Base-by-base conservation (phyloP, 2,797 vertebrate species). In the Furcifer pardalis region DNA sequence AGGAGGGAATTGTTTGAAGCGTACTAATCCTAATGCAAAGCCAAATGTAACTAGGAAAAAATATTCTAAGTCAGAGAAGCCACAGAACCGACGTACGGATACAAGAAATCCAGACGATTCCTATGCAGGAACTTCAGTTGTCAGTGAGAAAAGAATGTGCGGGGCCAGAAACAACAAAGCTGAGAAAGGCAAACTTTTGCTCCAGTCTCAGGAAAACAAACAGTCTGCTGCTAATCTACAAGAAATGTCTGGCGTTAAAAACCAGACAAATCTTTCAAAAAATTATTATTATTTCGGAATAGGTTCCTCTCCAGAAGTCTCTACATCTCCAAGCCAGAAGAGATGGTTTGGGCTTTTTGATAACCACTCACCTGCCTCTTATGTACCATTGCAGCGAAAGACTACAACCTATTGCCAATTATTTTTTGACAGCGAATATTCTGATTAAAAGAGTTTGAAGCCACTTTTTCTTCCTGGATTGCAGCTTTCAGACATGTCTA, bases 361-460 rank as follows among this genome's bases (percentile, higher is more conserved):
- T n/a, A 68, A 42, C 37, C 32, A 84, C 8, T 17, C 79, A 2
- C 0, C 1, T 37, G 66, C 82, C 32, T 59, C 1, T 27, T 37
- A 7, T 8, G 7, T 0, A 0, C 83, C 91, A 66, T 13, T 62
- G 72, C 84, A 81, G 79, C 90, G 91, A 77, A 90, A 72, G 60
- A 44, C 15, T 0, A 56, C 2, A 0, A 82, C 77, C 46, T 79
- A 82, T n/a, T 95, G 90, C 60, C 84, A 93, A 76, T 75, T 96
- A 8, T 74, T 92, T 84, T 92, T 96, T 62, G 96, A 96, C 15
- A 96, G 95, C 0, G 96, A 96, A 32, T 95, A 94, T 84, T 96
- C 96, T 0, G 92, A 92, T 42, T 94, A 87, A 93, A n/a, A 63
- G 32, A 15, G 17, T 56, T 62, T 56, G 52, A 56, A 56, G 17